A percentile compares a stretch with the other conserved stretches of the same genome.
These are phyloP conservation scores for Lymantria monacha DNA, from an alignment of 2,888 invertebrate species.

Conservation along the genomic window DNA sequence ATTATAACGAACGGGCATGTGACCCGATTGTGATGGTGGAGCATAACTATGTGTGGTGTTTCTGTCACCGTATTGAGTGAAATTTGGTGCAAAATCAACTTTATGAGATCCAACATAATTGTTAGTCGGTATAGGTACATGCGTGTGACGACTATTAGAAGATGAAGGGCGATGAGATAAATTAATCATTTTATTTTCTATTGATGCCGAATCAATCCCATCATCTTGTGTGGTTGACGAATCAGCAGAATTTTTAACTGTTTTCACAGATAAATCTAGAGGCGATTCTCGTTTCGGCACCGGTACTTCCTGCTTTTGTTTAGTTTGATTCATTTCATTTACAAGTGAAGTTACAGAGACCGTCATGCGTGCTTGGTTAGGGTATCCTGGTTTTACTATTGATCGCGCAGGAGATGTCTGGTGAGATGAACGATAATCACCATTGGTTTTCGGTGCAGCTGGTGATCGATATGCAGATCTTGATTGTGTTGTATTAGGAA, in stretches of 20 bases:
- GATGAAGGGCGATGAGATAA: constrained; percentile 58
- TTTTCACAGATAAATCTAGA: constrained; percentile 93
- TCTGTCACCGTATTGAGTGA: constrained; percentile 78
- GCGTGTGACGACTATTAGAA: constrained; percentile 42
- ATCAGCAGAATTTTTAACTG: constrained; percentile 93
- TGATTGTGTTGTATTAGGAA: constrained; percentile 56
- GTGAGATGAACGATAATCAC: constrained; percentile 58
- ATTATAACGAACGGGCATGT: constrained; percentile 57
- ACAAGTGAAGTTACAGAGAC: constrained; percentile 76
- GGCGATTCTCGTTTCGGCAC: constrained; percentile 89
- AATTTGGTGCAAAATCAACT: constrained; percentile 91
- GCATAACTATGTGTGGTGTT: constrained; percentile 46
- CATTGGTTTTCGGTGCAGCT: constrained; percentile 58
- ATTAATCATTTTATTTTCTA: constrained; percentile 59
- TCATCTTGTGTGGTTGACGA: constrained; percentile 91
- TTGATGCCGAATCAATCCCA: constrained; percentile 69
- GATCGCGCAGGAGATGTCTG: constrained; percentile 66
- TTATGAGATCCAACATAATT: constrained; percentile 82
- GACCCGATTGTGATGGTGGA: constrained; percentile 44
- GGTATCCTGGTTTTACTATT: constrained; percentile 60
- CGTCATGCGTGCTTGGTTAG: constrained; percentile 71
- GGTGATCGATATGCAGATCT: constrained; percentile 55
- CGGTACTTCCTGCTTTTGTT: constrained; percentile 87
- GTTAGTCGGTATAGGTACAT: constrained; percentile 41
- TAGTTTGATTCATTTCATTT: constrained; percentile 74